Evolutionary conservation across 2,113 vertebrate genomes (phyloP).

Genomic region (Psittacus erithacus): DNA sequence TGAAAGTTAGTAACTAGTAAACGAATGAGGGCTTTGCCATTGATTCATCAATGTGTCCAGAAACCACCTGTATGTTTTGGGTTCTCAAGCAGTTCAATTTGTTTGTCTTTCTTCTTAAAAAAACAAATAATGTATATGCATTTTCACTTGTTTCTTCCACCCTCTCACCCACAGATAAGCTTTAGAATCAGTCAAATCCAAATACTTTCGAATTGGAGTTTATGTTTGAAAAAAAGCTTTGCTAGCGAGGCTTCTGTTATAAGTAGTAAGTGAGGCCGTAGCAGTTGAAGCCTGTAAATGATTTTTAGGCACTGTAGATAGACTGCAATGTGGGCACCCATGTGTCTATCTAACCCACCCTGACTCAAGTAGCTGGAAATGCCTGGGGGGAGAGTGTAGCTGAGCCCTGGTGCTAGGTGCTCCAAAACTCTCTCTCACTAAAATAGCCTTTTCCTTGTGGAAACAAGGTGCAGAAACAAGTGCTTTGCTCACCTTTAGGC

Average conservation of each 20-base stretch:
- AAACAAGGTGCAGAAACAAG: background rate
- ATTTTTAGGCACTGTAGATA: background rate
- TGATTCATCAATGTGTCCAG: background rate
- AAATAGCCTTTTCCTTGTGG: accelerated
- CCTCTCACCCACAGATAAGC: background rate
- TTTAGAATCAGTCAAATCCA: background rate
- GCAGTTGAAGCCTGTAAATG: background rate
- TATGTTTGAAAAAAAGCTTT: background rate
- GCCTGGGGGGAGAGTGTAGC: background rate
- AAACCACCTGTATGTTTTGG: background rate
- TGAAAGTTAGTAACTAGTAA: background rate
- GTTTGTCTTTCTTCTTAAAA: background rate
- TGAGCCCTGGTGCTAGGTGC: accelerated
- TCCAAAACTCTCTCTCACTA: background rate
- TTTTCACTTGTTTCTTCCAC: background rate
- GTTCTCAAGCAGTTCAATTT: background rate
- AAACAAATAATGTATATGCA: background rate
- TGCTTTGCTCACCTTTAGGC: background rate
- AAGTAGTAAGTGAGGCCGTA: background rate
- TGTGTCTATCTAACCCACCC: background rate
- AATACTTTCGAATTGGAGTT: background rate
- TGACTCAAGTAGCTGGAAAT: background rate
- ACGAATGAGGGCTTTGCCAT: background rate
- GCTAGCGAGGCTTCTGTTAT: background rate
- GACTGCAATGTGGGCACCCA: no score